These are phyloP conservation scores for Nomada lathburiana DNA, from an alignment of 2,888 invertebrate species.

Conservation along the genomic window DNA sequence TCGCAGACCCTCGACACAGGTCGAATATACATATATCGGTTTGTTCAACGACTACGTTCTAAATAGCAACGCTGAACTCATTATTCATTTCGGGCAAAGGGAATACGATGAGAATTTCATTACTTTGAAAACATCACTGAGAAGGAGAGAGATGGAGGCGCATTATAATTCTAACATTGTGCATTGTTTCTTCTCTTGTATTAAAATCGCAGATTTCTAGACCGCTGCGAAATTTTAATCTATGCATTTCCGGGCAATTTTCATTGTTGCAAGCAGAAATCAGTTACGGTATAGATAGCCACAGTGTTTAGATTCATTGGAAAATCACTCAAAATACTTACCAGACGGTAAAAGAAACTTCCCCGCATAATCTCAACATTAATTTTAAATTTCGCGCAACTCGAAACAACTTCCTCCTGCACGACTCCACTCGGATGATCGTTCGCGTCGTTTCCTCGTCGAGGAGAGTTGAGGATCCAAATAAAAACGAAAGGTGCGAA, in stretches of 20 bases:
- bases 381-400: constrained; percentile 13
- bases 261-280: too few species aligned
- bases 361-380: not conserved
- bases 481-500: not conserved
- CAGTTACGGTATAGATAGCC: too few species aligned
- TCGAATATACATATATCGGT: not conserved
- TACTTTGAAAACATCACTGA: too few species aligned
- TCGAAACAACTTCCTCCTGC: not conserved
- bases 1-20: not conserved
- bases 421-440: not conserved
- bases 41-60: constrained; percentile 4
- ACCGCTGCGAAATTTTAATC: too few species aligned
- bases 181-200: too few species aligned
- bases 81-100: not conserved
- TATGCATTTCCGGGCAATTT: too few species aligned
- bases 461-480: not conserved
- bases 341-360: too few species aligned
- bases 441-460: not conserved
- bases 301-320: too few species aligned
- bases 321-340: too few species aligned
- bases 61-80: constrained; percentile 10
- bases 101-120: not conserved
- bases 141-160: too few species aligned
- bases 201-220: too few species aligned
- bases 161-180: too few species aligned